Evolutionary conservation across 1,140 invertebrate species (phyloP).

Genomic region (Eumeta japonica): DNA sequence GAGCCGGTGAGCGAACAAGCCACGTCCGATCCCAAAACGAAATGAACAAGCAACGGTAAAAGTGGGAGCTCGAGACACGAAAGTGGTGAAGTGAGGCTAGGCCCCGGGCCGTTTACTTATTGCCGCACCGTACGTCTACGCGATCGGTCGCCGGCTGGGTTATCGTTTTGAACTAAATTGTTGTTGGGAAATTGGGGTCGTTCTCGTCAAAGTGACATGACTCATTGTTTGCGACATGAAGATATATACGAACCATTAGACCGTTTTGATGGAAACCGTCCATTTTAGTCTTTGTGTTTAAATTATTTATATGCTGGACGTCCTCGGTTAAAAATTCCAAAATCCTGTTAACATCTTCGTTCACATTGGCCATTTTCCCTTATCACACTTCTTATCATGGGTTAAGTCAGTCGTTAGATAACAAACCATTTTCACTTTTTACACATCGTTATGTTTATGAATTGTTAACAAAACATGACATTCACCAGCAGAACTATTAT

Average conservation of each 20-base stretch:
- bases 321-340: conserved; percentile 38
- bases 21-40: conserved; percentile 37
- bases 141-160: conserved; percentile 28
- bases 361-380: conserved; percentile 40
- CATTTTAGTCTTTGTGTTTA: conserved; percentile 35
- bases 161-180: too few species aligned
- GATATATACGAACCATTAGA: conserved; percentile 37
- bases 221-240: too few species aligned
- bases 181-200: too few species aligned
- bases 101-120: conserved; percentile 32
- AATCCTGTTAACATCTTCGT: conserved; percentile 39
- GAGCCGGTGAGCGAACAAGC: conserved; percentile 21
- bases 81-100: conserved; percentile 42
- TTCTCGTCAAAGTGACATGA: too few species aligned
- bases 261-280: conserved; percentile 35
- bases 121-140: conserved; percentile 35
- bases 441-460: too few species aligned
- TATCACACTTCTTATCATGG: too few species aligned
- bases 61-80: conserved; percentile 46
- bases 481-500: too few species aligned
- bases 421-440: conserved; percentile 12
- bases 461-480: too few species aligned
- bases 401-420: too few species aligned
- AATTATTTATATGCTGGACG: conserved; percentile 25
- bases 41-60: conserved; percentile 56